Conservation (phyloP, 1,140 invertebrate genomes). For the Eumeta japonica region DNA sequence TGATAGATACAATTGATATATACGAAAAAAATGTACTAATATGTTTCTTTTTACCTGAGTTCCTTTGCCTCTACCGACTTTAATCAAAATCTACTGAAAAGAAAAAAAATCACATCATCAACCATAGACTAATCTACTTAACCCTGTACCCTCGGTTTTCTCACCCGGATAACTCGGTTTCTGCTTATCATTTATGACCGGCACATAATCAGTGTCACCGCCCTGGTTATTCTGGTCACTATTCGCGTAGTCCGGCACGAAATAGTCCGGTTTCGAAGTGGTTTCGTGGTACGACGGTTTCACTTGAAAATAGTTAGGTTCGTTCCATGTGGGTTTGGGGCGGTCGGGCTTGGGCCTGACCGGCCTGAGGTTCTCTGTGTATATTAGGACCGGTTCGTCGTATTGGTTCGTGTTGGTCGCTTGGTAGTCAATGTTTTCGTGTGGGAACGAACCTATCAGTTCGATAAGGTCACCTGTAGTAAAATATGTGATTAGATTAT, state of each 20-base stretch:
- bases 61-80: constrained; percentile 11
- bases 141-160: constrained; percentile 21
- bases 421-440: constrained; percentile 49
- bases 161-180: constrained; percentile 53
- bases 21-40: too few relatives aligned
- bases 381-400: constrained; percentile 56
- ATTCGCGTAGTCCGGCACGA: constrained; percentile 28
- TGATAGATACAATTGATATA: too few relatives aligned
- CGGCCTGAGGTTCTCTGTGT: constrained; percentile 38
- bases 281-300: constrained; percentile 55
- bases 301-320: constrained; percentile 48
- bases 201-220: constrained; percentile 48
- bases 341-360: constrained; percentile 25
- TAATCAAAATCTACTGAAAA: too few relatives aligned
- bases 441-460: constrained; percentile 61
- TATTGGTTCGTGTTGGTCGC: constrained; percentile 44
- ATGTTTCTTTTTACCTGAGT: too few relatives aligned
- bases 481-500: too few relatives aligned
- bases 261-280: constrained; percentile 35
- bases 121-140: neutral
- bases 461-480: constrained; percentile 60
- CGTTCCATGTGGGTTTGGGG: constrained; percentile 35
- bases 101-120: constrained; percentile 9
- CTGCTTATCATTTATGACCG: constrained; percentile 31
- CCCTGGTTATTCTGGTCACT: constrained; percentile 21